Percentiles rank a stretch among this genome's conserved stretches.
These are phyloP conservation scores for Lycaon pictus DNA, from an alignment of 2,113 vertebrate species.

Conservation along the genomic window DNA sequence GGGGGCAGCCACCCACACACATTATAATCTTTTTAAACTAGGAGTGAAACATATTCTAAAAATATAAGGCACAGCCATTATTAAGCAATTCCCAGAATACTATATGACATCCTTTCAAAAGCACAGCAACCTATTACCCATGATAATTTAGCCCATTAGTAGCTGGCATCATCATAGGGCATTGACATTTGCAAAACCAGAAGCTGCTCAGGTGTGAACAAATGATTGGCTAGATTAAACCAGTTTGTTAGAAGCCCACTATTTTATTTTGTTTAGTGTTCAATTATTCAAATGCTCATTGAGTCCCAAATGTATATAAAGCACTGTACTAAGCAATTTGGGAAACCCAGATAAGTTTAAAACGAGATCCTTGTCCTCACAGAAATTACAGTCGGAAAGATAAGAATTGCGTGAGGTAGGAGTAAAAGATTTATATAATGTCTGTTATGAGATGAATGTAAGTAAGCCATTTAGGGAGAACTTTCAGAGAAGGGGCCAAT, in stretches of 20 bases:
- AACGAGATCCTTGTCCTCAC: constrained; percentile 20
- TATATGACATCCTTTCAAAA: background rate
- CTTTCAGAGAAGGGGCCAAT: background rate
- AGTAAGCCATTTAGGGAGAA: background rate
- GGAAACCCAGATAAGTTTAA: background rate
- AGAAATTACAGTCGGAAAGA: background rate
- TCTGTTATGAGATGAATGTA: background rate
- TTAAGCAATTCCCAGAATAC: constrained; percentile 6
- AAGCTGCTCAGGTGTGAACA: background rate
- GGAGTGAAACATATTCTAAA: background rate
- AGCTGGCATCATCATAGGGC: background rate
- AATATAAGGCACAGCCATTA: background rate
- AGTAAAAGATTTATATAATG: background rate
- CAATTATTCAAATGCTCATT: constrained; percentile 1
- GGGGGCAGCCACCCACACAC: background rate
- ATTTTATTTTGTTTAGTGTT: background rate
- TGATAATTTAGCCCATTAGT: background rate
- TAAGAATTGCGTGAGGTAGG: background rate
- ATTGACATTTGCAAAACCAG: background rate
- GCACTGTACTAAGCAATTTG: background rate
- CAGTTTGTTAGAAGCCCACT: background rate
- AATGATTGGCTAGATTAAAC: background rate
- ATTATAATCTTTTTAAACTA: background rate
- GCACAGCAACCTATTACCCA: background rate
- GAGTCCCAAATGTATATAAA: background rate